These are phyloP conservation scores for Brachymystax lenok DNA, from an alignment of 2,797 vertebrate genomes.

Conservation along the genomic window DNA sequence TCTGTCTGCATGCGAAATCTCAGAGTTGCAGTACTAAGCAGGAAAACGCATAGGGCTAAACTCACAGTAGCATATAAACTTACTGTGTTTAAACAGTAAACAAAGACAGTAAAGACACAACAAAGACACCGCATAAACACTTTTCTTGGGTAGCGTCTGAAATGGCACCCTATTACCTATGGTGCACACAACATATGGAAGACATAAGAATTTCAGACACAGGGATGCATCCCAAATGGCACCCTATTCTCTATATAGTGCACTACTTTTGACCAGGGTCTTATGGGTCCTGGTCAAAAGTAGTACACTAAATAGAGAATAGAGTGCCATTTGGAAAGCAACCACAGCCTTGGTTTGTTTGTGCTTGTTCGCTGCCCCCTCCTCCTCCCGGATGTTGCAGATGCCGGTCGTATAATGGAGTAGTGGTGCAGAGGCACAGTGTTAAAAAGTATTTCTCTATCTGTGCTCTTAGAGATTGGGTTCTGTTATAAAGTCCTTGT, in stretches of 20 bases:
- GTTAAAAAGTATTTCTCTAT: conserved; percentile 74
- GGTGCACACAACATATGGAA: no score
- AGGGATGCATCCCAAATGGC: no score
- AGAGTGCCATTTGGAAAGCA: not conserved
- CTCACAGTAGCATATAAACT: not conserved
- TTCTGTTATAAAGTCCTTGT: conserved; percentile 74
- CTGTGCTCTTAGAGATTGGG: conserved; percentile 67
- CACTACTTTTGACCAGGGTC: not conserved
- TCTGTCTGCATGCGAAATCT: not conserved
- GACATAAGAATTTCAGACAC: no score
- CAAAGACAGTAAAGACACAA: not conserved
- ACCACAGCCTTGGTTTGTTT: not conserved
- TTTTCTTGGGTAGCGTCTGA: not conserved
- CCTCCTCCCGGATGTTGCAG: conserved; percentile 31
- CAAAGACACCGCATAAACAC: not conserved
- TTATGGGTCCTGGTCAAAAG: no score
- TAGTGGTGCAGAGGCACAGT: conserved; percentile 48
- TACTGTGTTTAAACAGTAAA: not conserved
- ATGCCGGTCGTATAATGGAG: conserved; percentile 64
- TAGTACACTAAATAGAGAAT: not conserved
- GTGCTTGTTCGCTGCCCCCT: not conserved
- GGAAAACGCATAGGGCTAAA: not conserved
- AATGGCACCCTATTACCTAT: no score
- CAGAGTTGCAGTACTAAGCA: not conserved
- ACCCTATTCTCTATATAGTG: no score